phyloP scores from a whole-genome alignment of 2,113 vertebrate species.

The Damaliscus lunatus region DNA sequence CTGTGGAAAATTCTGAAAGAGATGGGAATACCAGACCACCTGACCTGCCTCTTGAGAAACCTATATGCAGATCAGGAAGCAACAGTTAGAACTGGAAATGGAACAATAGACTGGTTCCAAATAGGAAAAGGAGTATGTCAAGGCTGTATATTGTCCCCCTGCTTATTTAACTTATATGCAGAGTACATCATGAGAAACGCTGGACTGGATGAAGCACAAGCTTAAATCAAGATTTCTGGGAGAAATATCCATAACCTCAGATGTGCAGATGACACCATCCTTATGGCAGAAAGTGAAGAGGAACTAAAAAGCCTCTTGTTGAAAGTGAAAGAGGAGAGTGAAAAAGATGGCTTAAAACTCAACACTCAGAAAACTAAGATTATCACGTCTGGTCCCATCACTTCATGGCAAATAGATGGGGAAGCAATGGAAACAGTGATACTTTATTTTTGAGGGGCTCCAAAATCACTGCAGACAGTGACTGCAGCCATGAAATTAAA shows the following conservation, averaged over 20 bases:
- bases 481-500: neutral
- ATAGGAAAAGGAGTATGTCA: neutral
- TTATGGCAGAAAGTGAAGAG: neutral
- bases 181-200: neutral
- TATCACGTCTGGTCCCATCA: accelerated
- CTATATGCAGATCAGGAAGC: neutral
- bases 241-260: neutral
- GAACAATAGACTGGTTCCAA: neutral
- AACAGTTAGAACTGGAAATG: neutral
- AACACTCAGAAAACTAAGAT: neutral
- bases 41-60: neutral
- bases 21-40: neutral
- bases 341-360: neutral
- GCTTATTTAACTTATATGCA: neutral
- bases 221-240: neutral
- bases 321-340: neutral
- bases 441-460: neutral
- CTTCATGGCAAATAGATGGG: neutral
- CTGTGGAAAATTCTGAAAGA: neutral
- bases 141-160: neutral
- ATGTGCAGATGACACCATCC: neutral
- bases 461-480: neutral
- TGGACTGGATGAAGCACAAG: neutral
- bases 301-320: neutral
- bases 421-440: neutral